Percentiles rank a stretch among this genome's conserved stretches.
These are phyloP conservation scores for Steinernema hermaphroditum DNA, from an alignment of 2,888 invertebrate genomes.

Conservation along the genomic window DNA sequence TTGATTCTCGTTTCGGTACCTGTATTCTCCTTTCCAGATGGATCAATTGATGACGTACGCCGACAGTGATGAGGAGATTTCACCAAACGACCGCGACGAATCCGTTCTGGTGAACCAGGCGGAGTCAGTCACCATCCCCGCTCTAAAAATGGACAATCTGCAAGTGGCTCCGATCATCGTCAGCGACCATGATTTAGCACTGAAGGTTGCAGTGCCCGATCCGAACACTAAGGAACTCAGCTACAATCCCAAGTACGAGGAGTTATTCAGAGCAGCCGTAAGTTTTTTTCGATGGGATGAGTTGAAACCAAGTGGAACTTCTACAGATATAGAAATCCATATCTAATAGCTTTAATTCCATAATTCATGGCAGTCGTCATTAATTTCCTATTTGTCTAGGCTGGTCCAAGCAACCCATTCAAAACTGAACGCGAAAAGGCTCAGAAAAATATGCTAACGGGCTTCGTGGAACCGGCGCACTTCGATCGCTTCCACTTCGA, in stretches of 20 bases:
- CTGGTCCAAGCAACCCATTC: conserved; percentile 90
- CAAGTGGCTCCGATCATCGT: conserved; percentile 50
- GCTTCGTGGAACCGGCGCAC: conserved; percentile 90
- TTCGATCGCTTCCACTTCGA: conserved; percentile 80
- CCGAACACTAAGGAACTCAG: conserved; percentile 80
- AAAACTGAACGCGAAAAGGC: conserved; percentile 86
- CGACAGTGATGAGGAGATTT: conserved; percentile 25
- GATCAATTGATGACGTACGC: neutral
- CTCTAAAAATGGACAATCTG: neutral
- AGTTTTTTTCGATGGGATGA: too few species aligned
- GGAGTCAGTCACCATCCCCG: neutral
- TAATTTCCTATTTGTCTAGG: conserved; percentile 40
- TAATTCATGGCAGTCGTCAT: conserved; percentile 3
- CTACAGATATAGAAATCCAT: too few species aligned
- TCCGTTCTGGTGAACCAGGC: conserved; percentile 9
- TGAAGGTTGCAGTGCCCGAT: conserved; percentile 71
- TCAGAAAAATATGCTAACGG: conserved; percentile 85
- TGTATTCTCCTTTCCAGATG: conserved; percentile 5
- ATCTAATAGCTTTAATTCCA: neutral
- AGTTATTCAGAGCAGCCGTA: conserved; percentile 77
- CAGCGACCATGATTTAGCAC: conserved; percentile 39
- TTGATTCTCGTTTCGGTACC: too few species aligned
- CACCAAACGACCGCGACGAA: conserved; percentile 3
- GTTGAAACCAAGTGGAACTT: too few species aligned
- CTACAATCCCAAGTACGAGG: conserved; percentile 91